Conservation (phyloP, 2,113 vertebrate species). For the Erythrolamprus reginae region DNA sequence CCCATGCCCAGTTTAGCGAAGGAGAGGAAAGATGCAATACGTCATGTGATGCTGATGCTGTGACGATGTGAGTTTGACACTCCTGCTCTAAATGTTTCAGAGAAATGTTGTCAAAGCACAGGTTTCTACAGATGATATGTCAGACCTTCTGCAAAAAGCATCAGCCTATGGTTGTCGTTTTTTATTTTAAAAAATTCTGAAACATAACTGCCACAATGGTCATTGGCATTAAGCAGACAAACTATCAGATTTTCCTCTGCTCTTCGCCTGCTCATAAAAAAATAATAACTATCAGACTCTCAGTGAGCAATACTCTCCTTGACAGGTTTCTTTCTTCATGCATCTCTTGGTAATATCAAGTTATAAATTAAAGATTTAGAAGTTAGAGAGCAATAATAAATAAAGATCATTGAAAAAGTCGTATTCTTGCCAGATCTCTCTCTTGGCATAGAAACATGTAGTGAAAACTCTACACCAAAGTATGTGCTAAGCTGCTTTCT, state of each 20-base stretch:
- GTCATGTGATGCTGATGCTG: too few relatives aligned
- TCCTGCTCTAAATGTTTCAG: background rate
- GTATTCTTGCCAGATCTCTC: slow-evolving; percentile 48
- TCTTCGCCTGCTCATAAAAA: slow-evolving; percentile 18
- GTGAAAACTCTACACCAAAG: slow-evolving; percentile 45
- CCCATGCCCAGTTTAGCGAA: too few relatives aligned
- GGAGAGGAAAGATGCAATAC: too few relatives aligned
- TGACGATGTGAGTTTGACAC: too few relatives aligned
- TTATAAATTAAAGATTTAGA: slow-evolving; percentile 32
- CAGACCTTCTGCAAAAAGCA: background rate
- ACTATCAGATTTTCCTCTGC: background rate
- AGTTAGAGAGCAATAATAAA: slow-evolving; percentile 51
- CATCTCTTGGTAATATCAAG: slow-evolving; percentile 31
- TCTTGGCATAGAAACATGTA: slow-evolving; percentile 61
- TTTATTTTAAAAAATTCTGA: too few relatives aligned
- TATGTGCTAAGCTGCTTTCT: slow-evolving; percentile 57
- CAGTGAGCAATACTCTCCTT: background rate
- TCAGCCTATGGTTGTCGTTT: background rate
- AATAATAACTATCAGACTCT: slow-evolving; percentile 9
- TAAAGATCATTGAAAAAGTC: slow-evolving; percentile 62
- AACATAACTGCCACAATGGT: background rate
- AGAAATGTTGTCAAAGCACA: background rate
- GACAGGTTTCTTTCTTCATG: background rate
- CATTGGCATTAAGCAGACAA: background rate
- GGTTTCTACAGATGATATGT: background rate